These are phyloP conservation scores for Lasioglossum baleicum DNA, from an alignment of 1,140 invertebrate species.

Conservation along the genomic window DNA sequence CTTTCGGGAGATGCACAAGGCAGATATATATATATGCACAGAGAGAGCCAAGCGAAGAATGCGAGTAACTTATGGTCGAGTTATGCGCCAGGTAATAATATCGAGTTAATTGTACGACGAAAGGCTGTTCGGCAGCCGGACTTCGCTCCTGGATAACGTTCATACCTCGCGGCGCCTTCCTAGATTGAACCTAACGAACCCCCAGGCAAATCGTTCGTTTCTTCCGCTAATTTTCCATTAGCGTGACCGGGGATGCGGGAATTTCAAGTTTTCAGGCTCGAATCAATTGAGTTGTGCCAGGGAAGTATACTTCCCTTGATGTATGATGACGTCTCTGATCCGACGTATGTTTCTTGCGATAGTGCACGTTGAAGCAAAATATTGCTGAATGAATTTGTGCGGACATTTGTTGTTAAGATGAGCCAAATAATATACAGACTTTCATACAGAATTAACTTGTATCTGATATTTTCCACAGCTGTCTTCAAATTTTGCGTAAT, in stretches of 20 bases:
- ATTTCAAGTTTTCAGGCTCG: background rate
- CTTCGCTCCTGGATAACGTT: slow-evolving; percentile 26
- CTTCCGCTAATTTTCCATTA: background rate
- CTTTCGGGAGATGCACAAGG: slow-evolving; percentile 31
- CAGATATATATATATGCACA: slow-evolving; percentile 30
- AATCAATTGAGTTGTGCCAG: too few species aligned
- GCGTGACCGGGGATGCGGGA: background rate
- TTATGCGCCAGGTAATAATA: slow-evolving; percentile 68
- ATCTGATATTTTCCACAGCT: too few species aligned
- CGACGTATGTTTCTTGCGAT: too few species aligned
- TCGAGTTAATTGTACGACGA: slow-evolving; percentile 68
- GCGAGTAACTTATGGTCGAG: slow-evolving; percentile 57
- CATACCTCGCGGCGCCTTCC: slow-evolving; percentile 28
- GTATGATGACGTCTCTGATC: too few species aligned
- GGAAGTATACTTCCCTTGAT: too few species aligned
- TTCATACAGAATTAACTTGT: too few species aligned
- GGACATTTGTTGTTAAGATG: too few species aligned
- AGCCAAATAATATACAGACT: too few species aligned
- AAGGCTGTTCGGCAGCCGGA: slow-evolving; percentile 6
- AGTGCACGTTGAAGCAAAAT: too few species aligned
- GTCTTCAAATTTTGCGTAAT: too few species aligned
- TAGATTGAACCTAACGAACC: background rate
- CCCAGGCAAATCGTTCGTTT: background rate
- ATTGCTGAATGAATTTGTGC: too few species aligned
- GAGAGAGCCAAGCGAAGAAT: slow-evolving; percentile 46